phyloP scores from a whole-genome alignment of 2,797 vertebrate species.

The Chlorospingus semifuscus region DNA sequence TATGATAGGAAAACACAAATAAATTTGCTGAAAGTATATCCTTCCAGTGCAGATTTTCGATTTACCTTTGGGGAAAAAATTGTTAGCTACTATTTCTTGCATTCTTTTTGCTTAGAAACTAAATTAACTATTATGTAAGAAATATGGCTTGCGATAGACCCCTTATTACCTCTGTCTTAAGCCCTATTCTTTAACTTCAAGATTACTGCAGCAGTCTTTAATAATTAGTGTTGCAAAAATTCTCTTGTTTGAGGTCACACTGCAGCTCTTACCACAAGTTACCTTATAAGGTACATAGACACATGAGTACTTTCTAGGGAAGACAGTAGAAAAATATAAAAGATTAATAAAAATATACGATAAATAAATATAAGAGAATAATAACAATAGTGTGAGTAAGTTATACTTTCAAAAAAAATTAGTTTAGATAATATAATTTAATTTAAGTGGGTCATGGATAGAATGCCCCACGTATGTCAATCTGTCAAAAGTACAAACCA shows the following conservation, averaged over 20 bases:
- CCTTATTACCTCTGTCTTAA: background rate
- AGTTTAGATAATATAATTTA: background rate
- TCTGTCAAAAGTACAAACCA: background rate
- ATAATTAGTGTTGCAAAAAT: background rate
- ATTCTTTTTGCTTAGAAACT: background rate
- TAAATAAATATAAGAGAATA: background rate
- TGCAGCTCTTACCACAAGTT: background rate
- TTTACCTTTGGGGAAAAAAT: background rate
- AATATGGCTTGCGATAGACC: background rate
- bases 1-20: background rate
- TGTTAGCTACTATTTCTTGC: background rate
- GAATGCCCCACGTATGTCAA: fast-evolving
- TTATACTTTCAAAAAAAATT: background rate
- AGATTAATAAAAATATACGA: background rate
- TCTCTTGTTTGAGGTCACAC: background rate
- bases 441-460: background rate
- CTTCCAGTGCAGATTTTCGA: background rate
- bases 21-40: background rate
- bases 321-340: background rate
- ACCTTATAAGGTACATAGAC: background rate
- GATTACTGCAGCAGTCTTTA: background rate
- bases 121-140: background rate
- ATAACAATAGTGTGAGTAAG: background rate
- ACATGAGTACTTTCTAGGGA: background rate
- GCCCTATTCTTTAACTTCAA: background rate